Evolutionary conservation across 2,888 invertebrate species (phyloP).

Genomic region (Napeogenes sylphis): DNA sequence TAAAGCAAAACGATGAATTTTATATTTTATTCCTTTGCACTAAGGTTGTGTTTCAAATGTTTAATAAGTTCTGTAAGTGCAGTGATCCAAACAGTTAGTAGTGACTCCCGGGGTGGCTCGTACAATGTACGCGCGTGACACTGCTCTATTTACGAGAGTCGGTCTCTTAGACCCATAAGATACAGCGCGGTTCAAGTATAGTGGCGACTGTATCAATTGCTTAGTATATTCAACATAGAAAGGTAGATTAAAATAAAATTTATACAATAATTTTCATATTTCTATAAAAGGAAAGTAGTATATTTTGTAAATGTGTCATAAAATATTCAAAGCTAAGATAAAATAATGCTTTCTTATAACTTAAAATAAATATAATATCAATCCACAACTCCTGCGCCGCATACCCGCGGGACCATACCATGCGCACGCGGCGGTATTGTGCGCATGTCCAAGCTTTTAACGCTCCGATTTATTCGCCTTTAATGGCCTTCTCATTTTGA

Average conservation of each 20-base stretch:
- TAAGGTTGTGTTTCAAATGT: constrained; percentile 13
- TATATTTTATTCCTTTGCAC: background rate
- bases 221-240: background rate
- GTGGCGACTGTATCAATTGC: constrained; percentile 29
- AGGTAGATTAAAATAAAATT: background rate
- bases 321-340: too few species aligned
- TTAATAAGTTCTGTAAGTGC: constrained; percentile 19
- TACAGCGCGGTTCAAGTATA: constrained; percentile 43
- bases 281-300: too few species aligned
- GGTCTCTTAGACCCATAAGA: constrained; percentile 53
- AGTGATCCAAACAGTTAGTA: constrained; percentile 61
- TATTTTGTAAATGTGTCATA: too few species aligned
- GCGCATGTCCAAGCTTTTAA: constrained; percentile 66
- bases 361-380: background rate
- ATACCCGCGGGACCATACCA: constrained; percentile 41
- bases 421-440: constrained; percentile 53
- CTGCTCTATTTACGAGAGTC: constrained; percentile 71
- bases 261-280: too few species aligned
- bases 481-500: constrained; percentile 57
- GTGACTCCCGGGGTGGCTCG: constrained; percentile 67
- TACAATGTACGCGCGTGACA: constrained; percentile 74
- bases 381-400: constrained; percentile 37
- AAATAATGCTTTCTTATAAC: background rate
- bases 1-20: constrained; percentile 9
- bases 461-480: constrained; percentile 64